These are phyloP conservation scores for Atta texana DNA, from an alignment of 1,140 invertebrate species.

Conservation along the genomic window DNA sequence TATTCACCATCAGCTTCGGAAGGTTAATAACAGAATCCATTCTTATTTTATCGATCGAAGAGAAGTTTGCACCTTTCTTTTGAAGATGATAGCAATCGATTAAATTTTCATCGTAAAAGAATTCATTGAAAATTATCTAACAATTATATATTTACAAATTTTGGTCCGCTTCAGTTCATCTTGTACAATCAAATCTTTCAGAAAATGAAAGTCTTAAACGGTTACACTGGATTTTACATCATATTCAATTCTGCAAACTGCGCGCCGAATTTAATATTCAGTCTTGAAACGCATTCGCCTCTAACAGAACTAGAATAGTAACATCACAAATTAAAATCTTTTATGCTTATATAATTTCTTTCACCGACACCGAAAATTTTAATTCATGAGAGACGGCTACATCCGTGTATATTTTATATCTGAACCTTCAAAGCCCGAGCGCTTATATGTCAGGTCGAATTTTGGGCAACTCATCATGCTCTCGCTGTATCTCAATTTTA, in stretches of 20 bases:
- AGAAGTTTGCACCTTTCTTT: not conserved
- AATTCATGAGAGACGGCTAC: not conserved
- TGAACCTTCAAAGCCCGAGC: constrained; percentile 21
- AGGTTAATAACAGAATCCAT: not conserved
- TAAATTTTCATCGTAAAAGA: not conserved
- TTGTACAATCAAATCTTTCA: not conserved
- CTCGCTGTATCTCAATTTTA: constrained; percentile 83
- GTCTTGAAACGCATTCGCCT: too few relatives aligned
- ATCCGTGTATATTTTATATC: constrained; percentile 12
- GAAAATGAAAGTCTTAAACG: too few relatives aligned
- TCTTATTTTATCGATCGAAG: not conserved
- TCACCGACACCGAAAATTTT: not conserved
- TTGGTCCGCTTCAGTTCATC: not conserved
- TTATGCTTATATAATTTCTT: too few relatives aligned
- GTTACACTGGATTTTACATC: too few relatives aligned
- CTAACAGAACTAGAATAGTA: too few relatives aligned
- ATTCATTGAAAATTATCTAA: not conserved
- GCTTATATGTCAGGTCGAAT: constrained; percentile 24
- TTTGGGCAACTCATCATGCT: constrained; percentile 74
- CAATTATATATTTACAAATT: not conserved
- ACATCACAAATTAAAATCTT: too few relatives aligned
- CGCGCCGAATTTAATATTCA: too few relatives aligned
- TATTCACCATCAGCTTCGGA: too few relatives aligned
- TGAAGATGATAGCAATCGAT: not conserved
- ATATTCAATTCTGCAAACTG: too few relatives aligned